Percentiles rank a stretch among this genome's conserved stretches.
These are phyloP conservation scores for Pheosia gnoma DNA, from an alignment of 2,888 invertebrate species.

Conservation along the genomic window DNA sequence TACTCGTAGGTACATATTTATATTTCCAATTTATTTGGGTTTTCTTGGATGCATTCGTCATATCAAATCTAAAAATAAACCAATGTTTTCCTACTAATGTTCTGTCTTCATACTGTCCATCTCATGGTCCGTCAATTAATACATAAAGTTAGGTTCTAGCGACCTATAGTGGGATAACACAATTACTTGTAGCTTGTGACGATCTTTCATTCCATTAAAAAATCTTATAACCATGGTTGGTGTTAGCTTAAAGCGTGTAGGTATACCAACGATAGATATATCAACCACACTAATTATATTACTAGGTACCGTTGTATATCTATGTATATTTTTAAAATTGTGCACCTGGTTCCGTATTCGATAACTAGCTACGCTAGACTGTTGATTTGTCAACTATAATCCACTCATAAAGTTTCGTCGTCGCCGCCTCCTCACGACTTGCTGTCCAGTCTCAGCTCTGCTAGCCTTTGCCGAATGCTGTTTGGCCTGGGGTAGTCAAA, in stretches of 20 bases:
- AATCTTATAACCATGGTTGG: not conserved
- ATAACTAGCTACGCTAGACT: slow-evolving; percentile 38
- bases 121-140: too few relatives aligned
- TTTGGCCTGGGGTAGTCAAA: slow-evolving; percentile 61
- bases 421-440: slow-evolving; percentile 75
- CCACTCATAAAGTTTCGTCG: slow-evolving; percentile 61
- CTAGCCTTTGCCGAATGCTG: slow-evolving; percentile 73
- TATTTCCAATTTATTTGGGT: slow-evolving; percentile 6
- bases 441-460: slow-evolving; percentile 73
- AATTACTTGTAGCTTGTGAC: too few relatives aligned
- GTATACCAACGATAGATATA: slow-evolving; percentile 18
- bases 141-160: not conserved
- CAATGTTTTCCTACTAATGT: not conserved
- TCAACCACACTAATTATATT: slow-evolving; percentile 39
- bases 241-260: slow-evolving; percentile 11
- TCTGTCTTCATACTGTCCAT: too few relatives aligned
- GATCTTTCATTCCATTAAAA: too few relatives aligned
- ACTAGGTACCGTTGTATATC: slow-evolving; percentile 35
- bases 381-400: slow-evolving; percentile 17
- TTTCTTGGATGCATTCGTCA: slow-evolving; percentile 16
- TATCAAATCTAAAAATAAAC: not conserved
- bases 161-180: not conserved
- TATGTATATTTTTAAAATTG: slow-evolving; percentile 50
- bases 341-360: slow-evolving; percentile 53
- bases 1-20: slow-evolving; percentile 6